Conservation (phyloP, 2,888 invertebrate genomes). For the Elysia crispata region DNA sequence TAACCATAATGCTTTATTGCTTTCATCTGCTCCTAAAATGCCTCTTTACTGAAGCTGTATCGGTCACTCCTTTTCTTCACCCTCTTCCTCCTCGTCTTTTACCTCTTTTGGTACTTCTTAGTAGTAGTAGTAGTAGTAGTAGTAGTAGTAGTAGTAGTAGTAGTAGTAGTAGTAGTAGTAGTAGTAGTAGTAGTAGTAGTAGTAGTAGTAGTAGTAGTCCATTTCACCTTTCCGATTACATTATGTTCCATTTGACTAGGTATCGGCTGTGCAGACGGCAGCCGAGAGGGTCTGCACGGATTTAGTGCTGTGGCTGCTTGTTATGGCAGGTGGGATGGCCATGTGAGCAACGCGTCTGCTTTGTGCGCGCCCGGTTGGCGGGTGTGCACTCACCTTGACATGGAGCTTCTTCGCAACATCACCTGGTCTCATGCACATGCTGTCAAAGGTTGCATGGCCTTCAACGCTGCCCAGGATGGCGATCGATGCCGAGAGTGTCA, state of each 20-base stretch:
- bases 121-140: too few species aligned
- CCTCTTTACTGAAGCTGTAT: too few species aligned
- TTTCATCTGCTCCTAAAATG: too few species aligned
- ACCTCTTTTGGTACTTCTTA: background rate
- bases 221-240: too few species aligned
- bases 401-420: slow-evolving; percentile 61
- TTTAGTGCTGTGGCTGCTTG: slow-evolving; percentile 67
- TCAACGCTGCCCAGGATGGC: too few species aligned
- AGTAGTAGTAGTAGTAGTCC: too few species aligned
- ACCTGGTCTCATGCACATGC: slow-evolving; percentile 69
- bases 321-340: slow-evolving; percentile 70
- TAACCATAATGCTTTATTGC: too few species aligned
- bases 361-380: slow-evolving; percentile 72
- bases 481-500: slow-evolving; percentile 70
- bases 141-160: background rate
- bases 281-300: slow-evolving; percentile 60
- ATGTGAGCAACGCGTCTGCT: slow-evolving; percentile 64
- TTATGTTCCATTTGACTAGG: slow-evolving; percentile 51
- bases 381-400: slow-evolving; percentile 68
- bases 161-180: slow-evolving; percentile 9
- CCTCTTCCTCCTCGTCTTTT: background rate
- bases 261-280: slow-evolving; percentile 66
- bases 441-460: slow-evolving; percentile 71
- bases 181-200: slow-evolving; percentile 9
- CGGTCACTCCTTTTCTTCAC: background rate